Evolutionary conservation across 2,797 vertebrate genomes (phyloP).

Genomic region (Chloroceryle inda): DNA sequence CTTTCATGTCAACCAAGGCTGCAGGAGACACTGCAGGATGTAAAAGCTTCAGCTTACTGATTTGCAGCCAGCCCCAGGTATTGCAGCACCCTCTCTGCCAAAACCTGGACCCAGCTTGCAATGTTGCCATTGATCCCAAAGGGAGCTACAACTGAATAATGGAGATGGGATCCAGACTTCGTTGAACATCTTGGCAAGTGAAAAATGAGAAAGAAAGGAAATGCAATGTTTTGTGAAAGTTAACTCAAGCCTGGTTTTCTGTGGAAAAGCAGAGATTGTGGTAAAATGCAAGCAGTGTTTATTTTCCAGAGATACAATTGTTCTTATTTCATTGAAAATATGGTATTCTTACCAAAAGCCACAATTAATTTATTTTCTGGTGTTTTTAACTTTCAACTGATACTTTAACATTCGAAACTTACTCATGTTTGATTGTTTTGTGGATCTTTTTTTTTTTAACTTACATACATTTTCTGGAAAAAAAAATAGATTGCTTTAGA

Average conservation of each 20-base stretch:
- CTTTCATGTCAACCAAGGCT: fast-evolving
- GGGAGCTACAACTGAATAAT: not conserved
- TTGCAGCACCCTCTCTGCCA: fast-evolving
- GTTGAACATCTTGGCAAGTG: not conserved
- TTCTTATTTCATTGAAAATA: not conserved
- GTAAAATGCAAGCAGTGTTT: not conserved
- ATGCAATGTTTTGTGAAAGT: not conserved
- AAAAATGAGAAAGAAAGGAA: not conserved
- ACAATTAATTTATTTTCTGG: not conserved
- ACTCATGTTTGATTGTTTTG: not conserved
- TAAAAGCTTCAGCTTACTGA: not conserved
- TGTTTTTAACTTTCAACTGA: not conserved
- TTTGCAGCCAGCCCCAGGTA: not conserved
- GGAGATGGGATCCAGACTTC: not conserved
- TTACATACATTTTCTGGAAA: not conserved
- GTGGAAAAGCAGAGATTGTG: not conserved
- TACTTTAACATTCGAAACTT: not conserved
- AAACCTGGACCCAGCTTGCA: not conserved
- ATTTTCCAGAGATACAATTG: not conserved
- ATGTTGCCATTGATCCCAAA: fast-evolving
- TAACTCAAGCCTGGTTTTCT: not conserved
- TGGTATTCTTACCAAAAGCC: not conserved
- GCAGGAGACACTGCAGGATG: not conserved
- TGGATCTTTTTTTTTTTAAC: not conserved
- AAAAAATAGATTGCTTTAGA: not conserved